A percentile compares a stretch with the other conserved stretches of the same genome.
These are phyloP conservation scores for Asteroscopus sphinx DNA, from an alignment of 2,888 invertebrate genomes.

Conservation along the genomic window DNA sequence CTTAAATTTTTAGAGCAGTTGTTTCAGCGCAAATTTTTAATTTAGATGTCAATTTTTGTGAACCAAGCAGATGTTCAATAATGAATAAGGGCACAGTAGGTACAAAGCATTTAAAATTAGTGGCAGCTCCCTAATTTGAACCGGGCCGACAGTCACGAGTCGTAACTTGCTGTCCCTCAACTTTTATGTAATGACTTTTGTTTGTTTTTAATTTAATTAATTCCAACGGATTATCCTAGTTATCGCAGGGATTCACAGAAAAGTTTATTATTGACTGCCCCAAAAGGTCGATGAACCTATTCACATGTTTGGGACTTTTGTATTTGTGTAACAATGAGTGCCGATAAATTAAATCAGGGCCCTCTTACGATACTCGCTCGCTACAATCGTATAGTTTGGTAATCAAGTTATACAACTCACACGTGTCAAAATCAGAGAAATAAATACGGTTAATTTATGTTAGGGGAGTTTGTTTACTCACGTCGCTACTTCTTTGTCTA, in stretches of 20 bases:
- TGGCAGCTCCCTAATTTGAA: conserved; percentile 63
- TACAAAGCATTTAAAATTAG: conserved; percentile 44
- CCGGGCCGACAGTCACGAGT: conserved; percentile 64
- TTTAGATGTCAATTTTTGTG: conserved; percentile 29
- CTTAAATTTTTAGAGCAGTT: too few species aligned
- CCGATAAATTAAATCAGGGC: conserved; percentile 65
- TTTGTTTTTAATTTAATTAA: conserved; percentile 87
- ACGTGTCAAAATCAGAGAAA: conserved; percentile 80
- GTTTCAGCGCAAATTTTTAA: conserved; percentile 7
- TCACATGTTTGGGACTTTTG: conserved; percentile 64
- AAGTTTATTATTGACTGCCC: conserved; percentile 73
- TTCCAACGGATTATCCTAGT: conserved; percentile 82
- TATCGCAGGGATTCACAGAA: conserved; percentile 77
- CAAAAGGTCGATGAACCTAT: conserved; percentile 69
- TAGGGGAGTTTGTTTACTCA: conserved; percentile 79
- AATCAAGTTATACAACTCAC: conserved; percentile 72
- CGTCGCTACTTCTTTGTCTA: conserved; percentile 82
- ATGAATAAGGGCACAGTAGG: conserved; percentile 40
- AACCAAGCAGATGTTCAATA: conserved; percentile 49
- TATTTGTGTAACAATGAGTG: conserved; percentile 60
- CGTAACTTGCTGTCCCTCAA: conserved; percentile 70
- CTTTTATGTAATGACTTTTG: conserved; percentile 81
- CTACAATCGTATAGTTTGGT: conserved; percentile 64
- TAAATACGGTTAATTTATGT: conserved; percentile 80
- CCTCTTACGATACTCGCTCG: conserved; percentile 61